A percentile compares a stretch with the other conserved stretches of the same genome.
Evolutionary conservation across 2,797 vertebrate genomes (phyloP).

Genomic region (Chelon labrosus): DNA sequence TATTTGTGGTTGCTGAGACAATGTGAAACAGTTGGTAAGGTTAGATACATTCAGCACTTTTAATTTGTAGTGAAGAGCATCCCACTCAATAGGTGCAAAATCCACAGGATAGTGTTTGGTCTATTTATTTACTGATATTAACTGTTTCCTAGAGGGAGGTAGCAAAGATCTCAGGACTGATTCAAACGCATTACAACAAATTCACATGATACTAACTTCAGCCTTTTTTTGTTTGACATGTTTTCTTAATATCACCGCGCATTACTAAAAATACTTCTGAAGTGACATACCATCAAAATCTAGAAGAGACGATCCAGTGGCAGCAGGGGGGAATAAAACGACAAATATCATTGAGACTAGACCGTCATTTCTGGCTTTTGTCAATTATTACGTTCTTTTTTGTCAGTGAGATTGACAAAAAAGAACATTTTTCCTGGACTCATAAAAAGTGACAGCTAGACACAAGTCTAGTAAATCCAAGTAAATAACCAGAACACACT

Average conservation of each 20-base stretch:
- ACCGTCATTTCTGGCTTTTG: conserved; percentile 58
- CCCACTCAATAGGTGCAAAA: conserved; percentile 57
- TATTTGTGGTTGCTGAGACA: conserved; percentile 53
- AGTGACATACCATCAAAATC: conserved; percentile 40
- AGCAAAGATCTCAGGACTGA: conserved; percentile 18
- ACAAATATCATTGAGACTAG: conserved; percentile 58
- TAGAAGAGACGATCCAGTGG: conserved; percentile 40
- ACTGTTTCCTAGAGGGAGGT: conserved; percentile 40
- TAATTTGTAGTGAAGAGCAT: conserved; percentile 46
- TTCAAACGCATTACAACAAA: conserved; percentile 23
- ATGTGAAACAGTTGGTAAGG: conserved; percentile 57
- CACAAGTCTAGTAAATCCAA: conserved; percentile 65
- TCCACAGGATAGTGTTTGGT: conserved; percentile 40
- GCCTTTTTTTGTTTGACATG: conserved; percentile 32
- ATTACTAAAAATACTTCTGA: conserved; percentile 55
- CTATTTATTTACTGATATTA: conserved; percentile 58
- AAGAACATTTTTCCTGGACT: conserved; percentile 59
- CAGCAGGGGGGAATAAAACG: conserved; percentile 33
- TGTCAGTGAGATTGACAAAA: too few relatives aligned
- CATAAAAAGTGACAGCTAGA: conserved; percentile 63
- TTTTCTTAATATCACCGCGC: conserved; percentile 26
- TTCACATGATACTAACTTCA: conserved; percentile 20
- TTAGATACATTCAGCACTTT: conserved; percentile 40
- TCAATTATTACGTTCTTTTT: conserved; percentile 44
- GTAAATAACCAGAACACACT: conserved; percentile 47